Evolutionary conservation across 2,797 vertebrate genomes (phyloP).

Genomic region (Dendrocincla fuliginosa): DNA sequence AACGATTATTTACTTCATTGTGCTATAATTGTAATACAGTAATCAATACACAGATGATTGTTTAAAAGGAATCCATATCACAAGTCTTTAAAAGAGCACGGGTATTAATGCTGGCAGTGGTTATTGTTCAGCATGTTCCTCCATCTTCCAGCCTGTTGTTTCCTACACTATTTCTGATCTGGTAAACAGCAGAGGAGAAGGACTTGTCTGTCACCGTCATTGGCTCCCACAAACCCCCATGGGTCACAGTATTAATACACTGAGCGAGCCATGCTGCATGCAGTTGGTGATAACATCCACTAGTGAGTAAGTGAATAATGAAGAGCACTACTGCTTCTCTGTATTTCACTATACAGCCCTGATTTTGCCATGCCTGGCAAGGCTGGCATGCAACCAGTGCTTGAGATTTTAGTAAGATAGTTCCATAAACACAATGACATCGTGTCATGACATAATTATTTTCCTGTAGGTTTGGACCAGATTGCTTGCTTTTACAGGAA

Average conservation of each 20-base stretch:
- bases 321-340: background rate
- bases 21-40: background rate
- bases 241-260: background rate
- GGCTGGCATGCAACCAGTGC: background rate
- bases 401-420: background rate
- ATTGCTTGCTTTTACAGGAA: background rate
- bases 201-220: background rate
- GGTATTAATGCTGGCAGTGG: background rate
- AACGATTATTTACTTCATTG: background rate
- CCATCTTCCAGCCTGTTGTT: background rate
- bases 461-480: slow-evolving; percentile 32
- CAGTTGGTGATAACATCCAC: background rate
- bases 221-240: background rate
- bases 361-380: background rate
- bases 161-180: background rate
- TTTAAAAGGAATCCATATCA: background rate
- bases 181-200: background rate
- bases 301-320: background rate
- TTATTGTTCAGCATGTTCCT: background rate
- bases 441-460: background rate
- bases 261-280: background rate
- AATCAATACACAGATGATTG: background rate
- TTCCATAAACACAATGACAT: slow-evolving; percentile 7
- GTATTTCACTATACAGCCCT: background rate
- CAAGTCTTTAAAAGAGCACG: background rate